Conservation (phyloP, 2,888 invertebrate genomes). For the Anoncus sp. region DNA sequence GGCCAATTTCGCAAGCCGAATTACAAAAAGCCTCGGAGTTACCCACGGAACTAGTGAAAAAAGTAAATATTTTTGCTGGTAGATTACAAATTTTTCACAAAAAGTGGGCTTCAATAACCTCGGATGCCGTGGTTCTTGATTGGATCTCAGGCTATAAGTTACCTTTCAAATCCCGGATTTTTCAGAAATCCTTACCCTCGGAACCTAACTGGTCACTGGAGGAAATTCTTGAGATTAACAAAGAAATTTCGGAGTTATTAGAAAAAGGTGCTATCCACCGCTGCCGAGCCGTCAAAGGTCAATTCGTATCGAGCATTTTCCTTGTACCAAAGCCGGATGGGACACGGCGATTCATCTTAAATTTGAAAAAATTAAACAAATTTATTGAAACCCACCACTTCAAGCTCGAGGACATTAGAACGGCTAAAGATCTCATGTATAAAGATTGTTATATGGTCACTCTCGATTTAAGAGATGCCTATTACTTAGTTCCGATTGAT, state of each 20-base stretch:
- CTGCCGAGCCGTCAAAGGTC: neutral
- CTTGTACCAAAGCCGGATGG: slow-evolving; percentile 33
- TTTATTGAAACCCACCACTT: slow-evolving; percentile 21
- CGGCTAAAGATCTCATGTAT: slow-evolving; percentile 6
- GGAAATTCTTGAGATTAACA: slow-evolving; percentile 14
- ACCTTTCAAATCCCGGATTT: slow-evolving; percentile 4
- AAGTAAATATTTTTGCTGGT: slow-evolving; percentile 36
- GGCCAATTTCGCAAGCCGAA: neutral
- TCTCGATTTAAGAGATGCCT: slow-evolving; percentile 10
- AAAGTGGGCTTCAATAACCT: slow-evolving; percentile 25
- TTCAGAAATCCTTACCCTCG: slow-evolving; percentile 16
- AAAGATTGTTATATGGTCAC: slow-evolving; percentile 8
- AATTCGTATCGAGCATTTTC: slow-evolving; percentile 37
- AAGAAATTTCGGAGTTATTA: slow-evolving; percentile 24
- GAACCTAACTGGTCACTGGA: slow-evolving; percentile 12
- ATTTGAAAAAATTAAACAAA: slow-evolving; percentile 40
- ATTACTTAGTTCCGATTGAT: neutral
- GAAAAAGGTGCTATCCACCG: slow-evolving; percentile 34
- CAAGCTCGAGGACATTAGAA: slow-evolving; percentile 21
- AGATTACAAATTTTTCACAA: slow-evolving; percentile 15
- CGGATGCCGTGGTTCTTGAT: slow-evolving; percentile 21
- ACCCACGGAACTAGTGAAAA: neutral
- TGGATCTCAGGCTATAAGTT: slow-evolving; percentile 28
- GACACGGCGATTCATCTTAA: slow-evolving; percentile 20
- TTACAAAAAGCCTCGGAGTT: neutral